phyloP scores from a whole-genome alignment of 2,113 vertebrate genomes.

The Cariama cristata region DNA sequence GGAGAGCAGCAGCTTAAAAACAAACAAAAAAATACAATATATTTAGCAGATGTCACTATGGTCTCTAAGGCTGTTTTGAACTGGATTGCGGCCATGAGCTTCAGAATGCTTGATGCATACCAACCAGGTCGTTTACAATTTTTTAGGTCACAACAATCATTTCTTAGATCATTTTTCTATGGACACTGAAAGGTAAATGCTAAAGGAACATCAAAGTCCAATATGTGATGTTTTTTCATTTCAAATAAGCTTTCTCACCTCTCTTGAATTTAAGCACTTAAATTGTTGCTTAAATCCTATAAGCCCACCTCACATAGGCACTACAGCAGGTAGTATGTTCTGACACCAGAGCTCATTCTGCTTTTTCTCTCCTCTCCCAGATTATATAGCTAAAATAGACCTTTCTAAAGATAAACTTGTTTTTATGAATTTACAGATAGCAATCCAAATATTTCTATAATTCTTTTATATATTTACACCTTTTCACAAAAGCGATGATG shows the following conservation, averaged over 20 bases:
- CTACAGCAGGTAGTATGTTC: not conserved
- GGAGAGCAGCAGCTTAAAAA: not conserved
- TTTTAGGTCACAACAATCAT: not conserved
- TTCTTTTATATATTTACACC: not conserved
- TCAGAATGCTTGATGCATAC: fast-evolving
- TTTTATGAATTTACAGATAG: not conserved
- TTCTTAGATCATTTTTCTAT: not conserved
- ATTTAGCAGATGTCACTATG: not conserved
- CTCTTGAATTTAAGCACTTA: not conserved
- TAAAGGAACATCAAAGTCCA: not conserved
- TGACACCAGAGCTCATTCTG: not conserved
- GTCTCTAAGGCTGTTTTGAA: not conserved
- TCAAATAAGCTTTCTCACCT: not conserved
- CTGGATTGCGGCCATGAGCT: not conserved
- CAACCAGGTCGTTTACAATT: not conserved
- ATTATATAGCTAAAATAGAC: not conserved
- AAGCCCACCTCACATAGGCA: not conserved
- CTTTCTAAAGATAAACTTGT: not conserved
- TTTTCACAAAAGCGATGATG: not conserved
- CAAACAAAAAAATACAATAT: not conserved
- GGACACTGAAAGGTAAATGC: not conserved
- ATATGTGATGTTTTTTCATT: not conserved
- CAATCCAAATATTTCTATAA: not conserved
- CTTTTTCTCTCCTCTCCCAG: not conserved
- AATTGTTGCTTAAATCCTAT: not conserved